phyloP scores from a whole-genome alignment of 2,113 vertebrate genomes.

The Eleginops maclovinus region DNA sequence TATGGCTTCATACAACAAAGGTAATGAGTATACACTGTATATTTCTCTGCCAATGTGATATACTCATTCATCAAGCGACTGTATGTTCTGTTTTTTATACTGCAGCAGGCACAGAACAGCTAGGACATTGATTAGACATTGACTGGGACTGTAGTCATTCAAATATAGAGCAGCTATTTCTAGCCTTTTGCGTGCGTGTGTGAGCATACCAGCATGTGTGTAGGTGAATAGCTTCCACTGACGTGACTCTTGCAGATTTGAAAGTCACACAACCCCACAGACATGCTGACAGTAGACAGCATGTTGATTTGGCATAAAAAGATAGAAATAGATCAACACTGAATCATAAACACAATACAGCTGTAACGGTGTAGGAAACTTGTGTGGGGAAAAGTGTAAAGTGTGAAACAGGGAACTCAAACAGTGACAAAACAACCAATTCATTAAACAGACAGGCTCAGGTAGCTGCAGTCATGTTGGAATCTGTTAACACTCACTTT shows the following conservation, averaged over 20 bases:
- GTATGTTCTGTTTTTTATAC: conserved; percentile 39
- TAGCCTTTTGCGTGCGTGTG: conserved; percentile 41
- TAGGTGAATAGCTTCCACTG: conserved; percentile 57
- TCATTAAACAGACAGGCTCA: neutral
- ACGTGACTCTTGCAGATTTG: conserved; percentile 64
- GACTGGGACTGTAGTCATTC: conserved; percentile 75
- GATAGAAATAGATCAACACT: conserved; percentile 26
- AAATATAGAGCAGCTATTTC: conserved; percentile 82
- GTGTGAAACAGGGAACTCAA: conserved; percentile 2
- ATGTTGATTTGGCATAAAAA: conserved; percentile 24
- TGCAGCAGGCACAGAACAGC: conserved; percentile 49
- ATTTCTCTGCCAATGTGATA: conserved; percentile 5
- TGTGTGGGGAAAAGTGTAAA: neutral
- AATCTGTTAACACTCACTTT: neutral
- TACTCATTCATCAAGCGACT: conserved; percentile 3
- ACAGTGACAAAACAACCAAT: neutral
- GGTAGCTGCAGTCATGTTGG: neutral
- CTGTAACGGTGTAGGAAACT: neutral
- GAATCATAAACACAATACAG: conserved; percentile 22
- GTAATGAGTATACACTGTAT: conserved; percentile 7
- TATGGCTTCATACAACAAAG: neutral
- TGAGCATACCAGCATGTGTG: conserved; percentile 18
- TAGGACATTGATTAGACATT: conserved; percentile 75
- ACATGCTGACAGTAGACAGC: conserved; percentile 30
- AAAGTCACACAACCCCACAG: conserved; percentile 53